phyloP scores from a whole-genome alignment of 2,113 vertebrate species.

The Chaenocephalus aceratus region DNA sequence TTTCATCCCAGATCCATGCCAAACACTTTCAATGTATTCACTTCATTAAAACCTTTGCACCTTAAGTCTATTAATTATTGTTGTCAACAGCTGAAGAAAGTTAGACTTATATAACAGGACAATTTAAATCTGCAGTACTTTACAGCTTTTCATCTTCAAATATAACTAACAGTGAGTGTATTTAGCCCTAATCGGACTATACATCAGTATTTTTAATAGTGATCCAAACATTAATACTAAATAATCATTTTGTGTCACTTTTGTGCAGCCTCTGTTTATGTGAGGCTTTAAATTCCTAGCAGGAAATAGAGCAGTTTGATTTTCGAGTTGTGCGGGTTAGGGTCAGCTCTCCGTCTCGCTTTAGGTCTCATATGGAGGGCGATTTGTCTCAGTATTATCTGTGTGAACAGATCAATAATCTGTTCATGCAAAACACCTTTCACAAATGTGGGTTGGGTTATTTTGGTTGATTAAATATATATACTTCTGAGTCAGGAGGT shows the following conservation, averaged over 20 bases:
- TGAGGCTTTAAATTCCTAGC: not conserved
- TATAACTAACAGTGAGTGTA: not conserved
- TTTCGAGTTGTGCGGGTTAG: too few species aligned
- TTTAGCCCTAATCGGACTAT: too few species aligned
- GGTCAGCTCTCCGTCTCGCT: too few species aligned
- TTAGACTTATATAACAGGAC: too few species aligned
- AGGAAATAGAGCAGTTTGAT: not conserved
- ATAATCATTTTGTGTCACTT: not conserved
- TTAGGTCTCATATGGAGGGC: too few species aligned
- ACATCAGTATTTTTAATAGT: not conserved
- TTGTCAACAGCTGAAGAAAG: not conserved
- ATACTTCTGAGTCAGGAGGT: too few species aligned
- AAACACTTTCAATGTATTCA: slow-evolving; percentile 9
- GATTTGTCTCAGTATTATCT: too few species aligned
- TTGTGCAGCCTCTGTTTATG: not conserved
- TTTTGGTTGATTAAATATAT: too few species aligned
- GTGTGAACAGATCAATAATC: too few species aligned
- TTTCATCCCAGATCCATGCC: not conserved
- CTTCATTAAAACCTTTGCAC: slow-evolving; percentile 9
- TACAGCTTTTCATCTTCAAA: not conserved
- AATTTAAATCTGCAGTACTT: not conserved
- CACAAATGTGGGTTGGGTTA: too few species aligned
- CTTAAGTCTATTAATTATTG: not conserved
- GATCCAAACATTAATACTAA: not conserved
- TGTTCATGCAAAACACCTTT: too few species aligned